phyloP scores from a whole-genome alignment of 2,888 invertebrate species.

The Flexamia atlantica region DNA sequence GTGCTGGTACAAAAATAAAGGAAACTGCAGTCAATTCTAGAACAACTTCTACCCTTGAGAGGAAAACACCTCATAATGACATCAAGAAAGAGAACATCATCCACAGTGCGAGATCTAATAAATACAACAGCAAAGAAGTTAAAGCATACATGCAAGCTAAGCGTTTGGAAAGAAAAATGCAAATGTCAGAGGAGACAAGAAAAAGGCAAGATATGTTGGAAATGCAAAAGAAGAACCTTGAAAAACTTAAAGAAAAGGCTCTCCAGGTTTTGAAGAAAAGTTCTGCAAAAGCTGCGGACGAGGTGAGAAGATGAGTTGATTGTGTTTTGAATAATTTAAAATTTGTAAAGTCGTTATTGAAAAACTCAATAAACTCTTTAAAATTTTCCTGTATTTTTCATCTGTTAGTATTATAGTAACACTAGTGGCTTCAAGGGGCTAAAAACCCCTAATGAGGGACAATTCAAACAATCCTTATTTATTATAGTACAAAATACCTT shows the following conservation, averaged over 20 bases:
- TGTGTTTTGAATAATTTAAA: neutral
- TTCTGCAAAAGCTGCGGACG: constrained; percentile 34
- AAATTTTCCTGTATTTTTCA: neutral
- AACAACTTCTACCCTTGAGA: constrained; percentile 2
- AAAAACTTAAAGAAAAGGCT: constrained; percentile 52
- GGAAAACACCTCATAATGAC: constrained; percentile 5
- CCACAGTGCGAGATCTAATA: constrained; percentile 41
- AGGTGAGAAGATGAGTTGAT: constrained; percentile 54
- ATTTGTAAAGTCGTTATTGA: neutral
- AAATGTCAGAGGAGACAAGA: constrained; percentile 50
- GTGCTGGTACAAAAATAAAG: neutral
- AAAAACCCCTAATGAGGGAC: too few species aligned
- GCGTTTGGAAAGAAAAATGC: constrained; percentile 30
- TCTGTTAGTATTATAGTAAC: too few species aligned
- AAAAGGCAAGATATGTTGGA: constrained; percentile 42
- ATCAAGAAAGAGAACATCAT: neutral
- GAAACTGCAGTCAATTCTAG: neutral
- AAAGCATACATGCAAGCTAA: constrained; percentile 61
- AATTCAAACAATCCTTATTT: too few species aligned
- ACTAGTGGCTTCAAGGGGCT: too few species aligned
- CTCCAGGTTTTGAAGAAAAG: constrained; percentile 57
- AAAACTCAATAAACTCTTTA: neutral
- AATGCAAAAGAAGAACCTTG: constrained; percentile 55
- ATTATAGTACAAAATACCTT: too few species aligned
- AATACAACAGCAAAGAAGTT: constrained; percentile 56